phyloP scores from a whole-genome alignment of 2,113 vertebrate genomes.

The Zingel zingel region DNA sequence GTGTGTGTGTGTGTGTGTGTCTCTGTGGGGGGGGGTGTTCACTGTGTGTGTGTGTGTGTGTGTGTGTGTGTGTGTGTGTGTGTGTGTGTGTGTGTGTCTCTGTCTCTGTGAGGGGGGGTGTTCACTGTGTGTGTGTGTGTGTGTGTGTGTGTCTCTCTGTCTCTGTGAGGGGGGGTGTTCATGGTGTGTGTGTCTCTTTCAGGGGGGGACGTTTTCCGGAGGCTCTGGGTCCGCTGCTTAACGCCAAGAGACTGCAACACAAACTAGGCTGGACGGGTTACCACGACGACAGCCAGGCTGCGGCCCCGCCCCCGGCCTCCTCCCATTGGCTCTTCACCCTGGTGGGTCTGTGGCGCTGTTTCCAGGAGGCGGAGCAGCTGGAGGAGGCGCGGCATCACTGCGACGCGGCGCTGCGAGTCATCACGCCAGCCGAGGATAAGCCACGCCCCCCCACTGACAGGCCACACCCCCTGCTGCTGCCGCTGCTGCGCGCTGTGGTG shows the following conservation, averaged over 20 bases:
- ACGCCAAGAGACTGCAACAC: conserved; percentile 90
- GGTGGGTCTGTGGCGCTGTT: conserved; percentile 89
- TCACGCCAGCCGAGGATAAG: conserved; percentile 70
- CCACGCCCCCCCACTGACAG: conserved; percentile 62
- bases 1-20: no score
- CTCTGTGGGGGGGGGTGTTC: no score
- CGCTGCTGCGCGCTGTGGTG: conserved; percentile 89
- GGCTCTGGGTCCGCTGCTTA: conserved; percentile 89
- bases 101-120: no score
- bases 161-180: no score
- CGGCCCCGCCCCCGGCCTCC: conserved; percentile 44
- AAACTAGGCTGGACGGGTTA: conserved; percentile 84
- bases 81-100: no score
- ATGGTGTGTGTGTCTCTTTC: neutral
- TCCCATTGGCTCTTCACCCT: conserved; percentile 89
- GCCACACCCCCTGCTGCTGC: conserved; percentile 87
- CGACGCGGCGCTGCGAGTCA: conserved; percentile 86
- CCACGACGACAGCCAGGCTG: conserved; percentile 60
- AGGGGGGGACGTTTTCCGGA: conserved; percentile 89
- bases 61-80: no score
- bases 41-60: no score
- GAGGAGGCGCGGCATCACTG: conserved; percentile 89
- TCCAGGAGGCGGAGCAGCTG: conserved; percentile 91
- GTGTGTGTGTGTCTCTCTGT: no score
- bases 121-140: no score